These are phyloP conservation scores for Polyommatus icarus DNA, from an alignment of 2,888 invertebrate species.

Conservation along the genomic window DNA sequence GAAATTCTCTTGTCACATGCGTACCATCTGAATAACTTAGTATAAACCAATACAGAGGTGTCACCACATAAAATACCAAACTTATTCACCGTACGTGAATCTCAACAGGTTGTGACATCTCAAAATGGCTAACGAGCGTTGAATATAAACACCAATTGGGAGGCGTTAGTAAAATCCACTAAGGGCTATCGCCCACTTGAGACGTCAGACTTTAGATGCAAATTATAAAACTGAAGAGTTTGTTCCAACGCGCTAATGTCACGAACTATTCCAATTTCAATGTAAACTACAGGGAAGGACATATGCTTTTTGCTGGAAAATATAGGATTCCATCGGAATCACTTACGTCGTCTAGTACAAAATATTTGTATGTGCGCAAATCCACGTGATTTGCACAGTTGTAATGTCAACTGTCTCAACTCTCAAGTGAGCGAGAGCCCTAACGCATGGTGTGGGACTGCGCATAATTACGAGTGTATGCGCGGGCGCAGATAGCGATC, in stretches of 20 bases:
- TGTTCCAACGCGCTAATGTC: too few species aligned
- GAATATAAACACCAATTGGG: conserved; percentile 26
- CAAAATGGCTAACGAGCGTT: conserved; percentile 19
- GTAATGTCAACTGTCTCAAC: background rate
- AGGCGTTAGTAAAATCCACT: conserved; percentile 9
- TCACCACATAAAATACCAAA: background rate
- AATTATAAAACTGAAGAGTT: too few species aligned
- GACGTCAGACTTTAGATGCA: background rate
- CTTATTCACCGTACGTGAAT: conserved; percentile 3
- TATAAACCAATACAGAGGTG: background rate
- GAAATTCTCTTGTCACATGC: conserved; percentile 1
- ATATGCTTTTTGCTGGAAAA: too few species aligned
- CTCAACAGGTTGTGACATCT: background rate
- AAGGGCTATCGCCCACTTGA: background rate
- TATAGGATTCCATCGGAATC: too few species aligned
- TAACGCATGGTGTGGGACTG: conserved; percentile 24
- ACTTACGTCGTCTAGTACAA: too few species aligned
- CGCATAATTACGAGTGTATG: conserved; percentile 32
- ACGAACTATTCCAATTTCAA: too few species aligned
- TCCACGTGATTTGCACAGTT: too few species aligned
- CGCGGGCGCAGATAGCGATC: conserved; percentile 33
- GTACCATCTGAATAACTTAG: background rate
- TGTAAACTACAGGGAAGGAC: too few species aligned
- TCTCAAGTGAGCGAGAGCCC: background rate
- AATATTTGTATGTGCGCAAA: too few species aligned